phyloP scores from a whole-genome alignment of 2,888 invertebrate species.

The Zhengitettix transpicula region DNA sequence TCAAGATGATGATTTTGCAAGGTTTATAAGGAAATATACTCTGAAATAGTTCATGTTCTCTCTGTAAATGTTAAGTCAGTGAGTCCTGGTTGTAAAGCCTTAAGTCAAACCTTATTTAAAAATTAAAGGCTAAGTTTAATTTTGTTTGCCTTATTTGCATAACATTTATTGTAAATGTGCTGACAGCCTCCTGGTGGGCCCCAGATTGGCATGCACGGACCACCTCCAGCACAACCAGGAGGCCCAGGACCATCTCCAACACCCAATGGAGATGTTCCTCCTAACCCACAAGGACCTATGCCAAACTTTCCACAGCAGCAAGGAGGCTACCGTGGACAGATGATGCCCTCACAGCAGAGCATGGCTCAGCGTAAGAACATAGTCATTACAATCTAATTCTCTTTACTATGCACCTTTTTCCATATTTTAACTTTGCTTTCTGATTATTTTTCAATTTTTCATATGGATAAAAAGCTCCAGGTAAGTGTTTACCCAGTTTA shows the following conservation, averaged over 20 bases:
- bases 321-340: constrained; percentile 35
- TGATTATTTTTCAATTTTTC: background rate
- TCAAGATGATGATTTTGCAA: too few species aligned
- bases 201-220: constrained; percentile 26
- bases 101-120: too few species aligned
- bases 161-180: background rate
- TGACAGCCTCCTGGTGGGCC: constrained; percentile 35
- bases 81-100: too few species aligned
- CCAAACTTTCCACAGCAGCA: constrained; percentile 21
- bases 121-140: too few species aligned
- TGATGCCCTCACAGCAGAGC: constrained; percentile 32
- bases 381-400: background rate
- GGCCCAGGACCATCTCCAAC: constrained; percentile 19
- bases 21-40: too few species aligned
- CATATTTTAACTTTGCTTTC: background rate
- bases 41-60: too few species aligned
- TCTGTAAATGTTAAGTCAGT: too few species aligned
- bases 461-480: background rate
- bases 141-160: too few species aligned
- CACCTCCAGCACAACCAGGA: constrained; percentile 23
- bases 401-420: background rate
- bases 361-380: constrained; percentile 21
- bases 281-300: constrained; percentile 17
- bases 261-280: constrained; percentile 24
- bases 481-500: background rate